These are phyloP conservation scores for Macrotrachela quadricornifera DNA, from an alignment of 1,140 invertebrate genomes.

Conservation along the genomic window DNA sequence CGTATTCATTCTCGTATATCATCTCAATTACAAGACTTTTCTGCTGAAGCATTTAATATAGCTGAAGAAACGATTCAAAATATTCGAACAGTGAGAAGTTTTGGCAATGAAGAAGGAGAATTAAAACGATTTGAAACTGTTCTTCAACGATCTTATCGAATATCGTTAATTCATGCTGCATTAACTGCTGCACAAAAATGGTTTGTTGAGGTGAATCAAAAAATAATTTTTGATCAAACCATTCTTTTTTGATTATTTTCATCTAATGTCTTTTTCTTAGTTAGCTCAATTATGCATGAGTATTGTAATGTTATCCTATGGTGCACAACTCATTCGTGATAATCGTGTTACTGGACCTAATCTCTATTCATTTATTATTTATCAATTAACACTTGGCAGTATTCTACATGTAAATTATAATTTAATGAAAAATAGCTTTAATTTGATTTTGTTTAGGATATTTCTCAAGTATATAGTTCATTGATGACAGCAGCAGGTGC, in stretches of 20 bases:
- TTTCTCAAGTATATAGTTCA: slow-evolving; percentile 27
- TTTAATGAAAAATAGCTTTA: too few species aligned
- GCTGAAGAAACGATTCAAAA: slow-evolving; percentile 26
- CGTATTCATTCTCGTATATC: slow-evolving; percentile 25
- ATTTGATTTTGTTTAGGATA: slow-evolving; percentile 12
- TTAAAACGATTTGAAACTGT: not conserved
- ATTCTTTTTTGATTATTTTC: too few species aligned
- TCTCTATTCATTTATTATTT: slow-evolving; percentile 5
- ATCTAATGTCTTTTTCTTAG: too few species aligned
- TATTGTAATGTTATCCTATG: not conserved
- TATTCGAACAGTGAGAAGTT: slow-evolving; percentile 24
- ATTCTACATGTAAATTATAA: not conserved
- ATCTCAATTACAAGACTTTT: slow-evolving; percentile 23
- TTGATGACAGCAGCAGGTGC: slow-evolving; percentile 31
- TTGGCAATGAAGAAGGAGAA: slow-evolving; percentile 25
- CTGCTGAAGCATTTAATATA: slow-evolving; percentile 28
- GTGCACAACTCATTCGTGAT: not conserved
- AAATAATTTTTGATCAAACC: too few species aligned
- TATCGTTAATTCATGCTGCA: slow-evolving; percentile 13
- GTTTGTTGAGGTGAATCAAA: too few species aligned
- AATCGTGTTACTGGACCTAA: slow-evolving; percentile 1
- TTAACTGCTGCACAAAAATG: not conserved
- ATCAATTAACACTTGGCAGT: not conserved
- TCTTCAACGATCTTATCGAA: too few species aligned
- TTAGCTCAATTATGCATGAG: not conserved